Evolutionary conservation across 2,888 invertebrate genomes (phyloP).

Genomic region (Coremacera marginata): DNA sequence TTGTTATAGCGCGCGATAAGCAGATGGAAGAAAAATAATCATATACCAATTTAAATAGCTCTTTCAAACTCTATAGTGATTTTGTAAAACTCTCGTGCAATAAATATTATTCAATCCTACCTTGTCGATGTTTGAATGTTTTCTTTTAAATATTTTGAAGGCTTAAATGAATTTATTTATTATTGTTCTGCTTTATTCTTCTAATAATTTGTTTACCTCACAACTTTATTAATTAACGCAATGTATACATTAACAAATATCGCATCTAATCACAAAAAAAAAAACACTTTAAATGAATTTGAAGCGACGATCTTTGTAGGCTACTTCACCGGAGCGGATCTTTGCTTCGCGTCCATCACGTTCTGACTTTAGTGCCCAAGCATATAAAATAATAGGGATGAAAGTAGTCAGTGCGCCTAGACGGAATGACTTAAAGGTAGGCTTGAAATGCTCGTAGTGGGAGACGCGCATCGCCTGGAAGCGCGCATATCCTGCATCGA

Average conservation of each 20-base stretch:
- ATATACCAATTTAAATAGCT: too few relatives aligned
- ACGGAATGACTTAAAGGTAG: conserved; percentile 73
- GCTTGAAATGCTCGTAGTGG: conserved; percentile 76
- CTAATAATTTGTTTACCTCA: conserved; percentile 30
- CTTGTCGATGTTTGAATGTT: too few relatives aligned
- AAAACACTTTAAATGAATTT: conserved; percentile 74
- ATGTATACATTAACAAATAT: not conserved
- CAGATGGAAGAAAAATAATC: conserved; percentile 86
- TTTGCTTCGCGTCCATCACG: conserved; percentile 72
- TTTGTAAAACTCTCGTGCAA: too few relatives aligned
- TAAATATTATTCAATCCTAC: too few relatives aligned
- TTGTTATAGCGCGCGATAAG: conserved; percentile 90
- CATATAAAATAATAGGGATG: conserved; percentile 72
- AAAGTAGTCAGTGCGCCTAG: conserved; percentile 72
- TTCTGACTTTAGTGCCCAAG: conserved; percentile 71
- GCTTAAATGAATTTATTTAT: not conserved
- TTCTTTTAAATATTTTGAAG: too few relatives aligned
- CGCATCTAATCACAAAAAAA: not conserved
- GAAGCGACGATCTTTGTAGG: conserved; percentile 79
- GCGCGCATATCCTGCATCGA: conserved; percentile 83
- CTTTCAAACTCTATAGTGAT: too few relatives aligned
- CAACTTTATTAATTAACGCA: not conserved
- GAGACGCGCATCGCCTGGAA: conserved; percentile 79
- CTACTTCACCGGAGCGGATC: conserved; percentile 79
- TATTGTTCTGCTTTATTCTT: not conserved